phyloP scores from a whole-genome alignment of 2,797 vertebrate genomes.

The Gymnoscopelus microlampas region DNA sequence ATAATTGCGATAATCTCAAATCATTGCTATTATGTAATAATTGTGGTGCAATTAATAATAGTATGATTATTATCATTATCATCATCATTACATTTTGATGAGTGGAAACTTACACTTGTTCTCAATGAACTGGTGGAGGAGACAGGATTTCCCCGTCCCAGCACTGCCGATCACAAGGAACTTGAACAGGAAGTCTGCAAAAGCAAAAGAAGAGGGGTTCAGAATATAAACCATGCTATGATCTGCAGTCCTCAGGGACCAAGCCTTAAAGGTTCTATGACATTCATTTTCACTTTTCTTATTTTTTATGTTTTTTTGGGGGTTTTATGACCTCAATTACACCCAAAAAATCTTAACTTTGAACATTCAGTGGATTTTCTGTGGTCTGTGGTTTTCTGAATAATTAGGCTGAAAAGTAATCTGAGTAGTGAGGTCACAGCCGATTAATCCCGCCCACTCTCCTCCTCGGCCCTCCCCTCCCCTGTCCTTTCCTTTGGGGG shows the following conservation, averaged over 20 bases:
- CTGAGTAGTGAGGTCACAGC: too few relatives aligned
- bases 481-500: too few relatives aligned
- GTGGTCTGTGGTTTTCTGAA: too few relatives aligned
- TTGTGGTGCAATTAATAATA: background rate
- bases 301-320: too few relatives aligned
- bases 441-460: too few relatives aligned
- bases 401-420: too few relatives aligned
- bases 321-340: too few relatives aligned
- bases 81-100: background rate
- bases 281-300: too few relatives aligned
- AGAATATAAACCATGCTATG: constrained; percentile 27
- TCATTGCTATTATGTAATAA: background rate
- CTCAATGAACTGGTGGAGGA: constrained; percentile 96
- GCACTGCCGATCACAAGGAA: constrained; percentile 96
- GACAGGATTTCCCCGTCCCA: constrained; percentile 93
- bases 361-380: too few relatives aligned
- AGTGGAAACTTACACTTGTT: constrained; percentile 88
- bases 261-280: constrained; percentile 41
- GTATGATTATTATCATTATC: constrained; percentile 2
- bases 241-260: constrained; percentile 35
- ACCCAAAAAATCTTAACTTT: too few relatives aligned
- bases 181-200: constrained; percentile 95
- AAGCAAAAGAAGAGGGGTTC: constrained; percentile 23
- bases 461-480: too few relatives aligned
- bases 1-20: too few relatives aligned